Percentiles rank a stretch among this genome's conserved stretches.
Conservation (phyloP, 2,888 invertebrate species). For the Tetrapedia diversipes region DNA sequence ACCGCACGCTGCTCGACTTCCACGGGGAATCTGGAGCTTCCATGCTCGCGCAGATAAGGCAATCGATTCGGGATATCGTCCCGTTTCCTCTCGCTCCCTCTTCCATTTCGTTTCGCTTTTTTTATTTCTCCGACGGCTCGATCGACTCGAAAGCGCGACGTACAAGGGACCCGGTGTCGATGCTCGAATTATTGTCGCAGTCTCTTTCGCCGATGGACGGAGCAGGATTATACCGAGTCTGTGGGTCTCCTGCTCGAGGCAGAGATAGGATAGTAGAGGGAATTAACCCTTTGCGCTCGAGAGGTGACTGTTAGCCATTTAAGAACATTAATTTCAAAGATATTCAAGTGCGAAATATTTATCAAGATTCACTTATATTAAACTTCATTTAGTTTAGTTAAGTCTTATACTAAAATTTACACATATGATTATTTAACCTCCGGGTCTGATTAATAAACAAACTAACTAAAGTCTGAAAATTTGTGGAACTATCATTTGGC, state of each 20-base stretch:
- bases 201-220: slow-evolving; percentile 5
- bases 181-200: slow-evolving; percentile 33
- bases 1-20: slow-evolving; percentile 46
- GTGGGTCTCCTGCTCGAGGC: neutral
- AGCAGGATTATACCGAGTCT: slow-evolving; percentile 2
- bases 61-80: slow-evolving; percentile 33
- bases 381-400: too few species aligned
- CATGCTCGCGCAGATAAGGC: slow-evolving; percentile 42
- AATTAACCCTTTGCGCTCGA: too few species aligned
- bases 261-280: neutral
- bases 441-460: too few species aligned
- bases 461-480: too few species aligned
- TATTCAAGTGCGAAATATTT: too few species aligned
- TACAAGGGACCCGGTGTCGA: slow-evolving; percentile 16
- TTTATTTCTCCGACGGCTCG: neutral
- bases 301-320: too few species aligned
- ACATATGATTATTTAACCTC: too few species aligned
- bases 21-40: slow-evolving; percentile 46
- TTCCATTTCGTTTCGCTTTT: neutral
- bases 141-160: slow-evolving; percentile 9
- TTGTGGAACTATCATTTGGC: too few species aligned
- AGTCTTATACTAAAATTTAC: too few species aligned
- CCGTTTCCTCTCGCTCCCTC: neutral
- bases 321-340: too few species aligned
- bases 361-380: too few species aligned